These are phyloP conservation scores for Emydura subglobosa DNA, from an alignment of 2,113 vertebrate species.

Conservation along the genomic window DNA sequence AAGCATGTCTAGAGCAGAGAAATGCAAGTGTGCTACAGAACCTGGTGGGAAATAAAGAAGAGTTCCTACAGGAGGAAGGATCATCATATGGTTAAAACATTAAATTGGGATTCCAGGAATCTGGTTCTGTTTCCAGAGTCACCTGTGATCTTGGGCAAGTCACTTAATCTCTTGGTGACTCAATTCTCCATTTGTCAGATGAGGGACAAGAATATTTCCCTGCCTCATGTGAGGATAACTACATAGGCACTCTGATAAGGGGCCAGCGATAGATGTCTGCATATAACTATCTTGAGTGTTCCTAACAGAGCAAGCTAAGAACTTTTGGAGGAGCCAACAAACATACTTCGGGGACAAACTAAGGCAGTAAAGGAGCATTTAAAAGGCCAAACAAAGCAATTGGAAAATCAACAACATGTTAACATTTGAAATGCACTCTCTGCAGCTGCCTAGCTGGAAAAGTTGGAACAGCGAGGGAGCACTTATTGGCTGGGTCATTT, in stretches of 20 bases:
- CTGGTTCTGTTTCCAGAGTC: background rate
- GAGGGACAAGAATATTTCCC: background rate
- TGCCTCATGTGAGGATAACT: background rate
- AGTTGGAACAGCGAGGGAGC: background rate
- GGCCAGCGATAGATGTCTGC: background rate
- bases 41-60: background rate
- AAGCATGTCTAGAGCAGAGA: background rate
- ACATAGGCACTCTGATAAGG: background rate
- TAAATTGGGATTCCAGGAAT: background rate
- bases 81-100: background rate
- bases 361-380: constrained; percentile 42
- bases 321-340: background rate
- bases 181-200: background rate
- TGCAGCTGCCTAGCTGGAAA: background rate
- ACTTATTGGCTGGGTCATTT: background rate
- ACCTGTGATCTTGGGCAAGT: background rate
- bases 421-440: background rate
- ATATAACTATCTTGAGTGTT: background rate
- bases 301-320: background rate
- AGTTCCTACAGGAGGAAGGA: background rate
- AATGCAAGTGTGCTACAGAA: background rate
- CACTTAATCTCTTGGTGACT: background rate
- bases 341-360: constrained; percentile 2
- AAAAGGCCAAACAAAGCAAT: constrained; percentile 35
- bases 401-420: background rate